Conservation (phyloP, 2,888 invertebrate species). For the Diarsia dahlii region DNA sequence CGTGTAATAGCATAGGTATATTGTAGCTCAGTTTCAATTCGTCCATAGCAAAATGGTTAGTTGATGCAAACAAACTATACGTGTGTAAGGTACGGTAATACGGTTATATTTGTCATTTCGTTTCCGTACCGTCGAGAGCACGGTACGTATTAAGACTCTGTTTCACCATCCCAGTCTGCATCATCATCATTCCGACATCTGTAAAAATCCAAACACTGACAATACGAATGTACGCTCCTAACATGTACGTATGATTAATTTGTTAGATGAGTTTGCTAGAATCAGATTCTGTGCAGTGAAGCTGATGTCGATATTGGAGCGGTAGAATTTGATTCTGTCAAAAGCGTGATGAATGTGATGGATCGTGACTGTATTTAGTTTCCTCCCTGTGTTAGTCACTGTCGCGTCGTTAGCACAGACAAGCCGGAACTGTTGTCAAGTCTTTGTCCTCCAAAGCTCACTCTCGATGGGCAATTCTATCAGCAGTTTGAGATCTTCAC, state of each 20-base stretch:
- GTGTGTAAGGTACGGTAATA: conserved; percentile 88
- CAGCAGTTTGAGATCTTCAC: conserved; percentile 83
- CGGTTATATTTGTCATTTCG: conserved; percentile 84
- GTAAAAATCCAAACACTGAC: conserved; percentile 93
- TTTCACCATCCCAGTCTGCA: conserved; percentile 99
- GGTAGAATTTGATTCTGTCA: conserved; percentile 79
- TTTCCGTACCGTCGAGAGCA: conserved; percentile 95
- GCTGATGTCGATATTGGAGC: conserved; percentile 51
- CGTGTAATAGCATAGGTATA: conserved; percentile 86
- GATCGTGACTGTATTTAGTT: conserved; percentile 81
- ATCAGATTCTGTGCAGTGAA: conserved; percentile 72
- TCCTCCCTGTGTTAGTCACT: conserved; percentile 85
- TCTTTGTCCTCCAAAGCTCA: conserved; percentile 86
- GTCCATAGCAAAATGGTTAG: conserved; percentile 86
- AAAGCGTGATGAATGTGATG: conserved; percentile 82
- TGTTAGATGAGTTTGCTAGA: conserved; percentile 74
- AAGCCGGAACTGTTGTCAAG: conserved; percentile 88
- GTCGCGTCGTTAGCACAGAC: conserved; percentile 87
- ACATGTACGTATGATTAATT: conserved; percentile 69
- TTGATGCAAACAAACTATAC: conserved; percentile 89
- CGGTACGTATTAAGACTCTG: conserved; percentile 95
- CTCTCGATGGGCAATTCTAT: conserved; percentile 79
- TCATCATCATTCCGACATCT: conserved; percentile 99
- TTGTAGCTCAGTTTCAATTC: conserved; percentile 83
- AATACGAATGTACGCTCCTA: conserved; percentile 85